phyloP scores from a whole-genome alignment of 1,140 invertebrate genomes.

The Drosophila takahashii region DNA sequence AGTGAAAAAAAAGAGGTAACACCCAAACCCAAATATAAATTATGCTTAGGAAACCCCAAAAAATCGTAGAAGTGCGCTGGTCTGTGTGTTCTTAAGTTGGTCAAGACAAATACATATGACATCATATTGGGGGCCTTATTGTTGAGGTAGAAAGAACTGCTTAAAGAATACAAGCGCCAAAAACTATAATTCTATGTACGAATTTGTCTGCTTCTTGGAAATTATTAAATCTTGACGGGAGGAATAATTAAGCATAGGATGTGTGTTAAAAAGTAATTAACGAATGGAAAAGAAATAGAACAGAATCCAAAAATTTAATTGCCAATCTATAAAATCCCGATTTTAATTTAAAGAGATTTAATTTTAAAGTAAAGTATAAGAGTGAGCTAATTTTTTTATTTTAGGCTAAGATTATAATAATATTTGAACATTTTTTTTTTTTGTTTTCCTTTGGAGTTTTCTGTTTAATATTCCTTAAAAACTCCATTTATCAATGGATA shows the following conservation, averaged over 20 bases:
- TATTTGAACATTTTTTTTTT: too few relatives aligned
- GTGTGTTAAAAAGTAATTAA: neutral
- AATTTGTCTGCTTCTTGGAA: conserved; percentile 12
- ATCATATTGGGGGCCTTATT: conserved; percentile 48
- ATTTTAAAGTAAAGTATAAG: too few relatives aligned
- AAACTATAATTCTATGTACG: conserved; percentile 8
- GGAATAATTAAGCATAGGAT: neutral
- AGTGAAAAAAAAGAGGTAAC: conserved; percentile 34
- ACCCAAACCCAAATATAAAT: conserved; percentile 68
- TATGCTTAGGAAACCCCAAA: conserved; percentile 71
- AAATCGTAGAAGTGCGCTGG: conserved; percentile 17
- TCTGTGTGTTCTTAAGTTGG: conserved; percentile 16
- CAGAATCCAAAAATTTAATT: too few relatives aligned
- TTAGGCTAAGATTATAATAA: too few relatives aligned
- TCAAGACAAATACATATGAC: conserved; percentile 56
- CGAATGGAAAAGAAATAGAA: neutral
- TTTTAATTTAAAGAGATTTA: too few relatives aligned
- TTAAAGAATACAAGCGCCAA: neutral
- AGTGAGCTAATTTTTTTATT: too few relatives aligned
- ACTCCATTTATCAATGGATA: neutral
- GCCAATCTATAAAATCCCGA: too few relatives aligned
- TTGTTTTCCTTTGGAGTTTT: too few relatives aligned
- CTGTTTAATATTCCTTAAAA: neutral
- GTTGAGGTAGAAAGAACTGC: neutral
- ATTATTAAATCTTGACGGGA: conserved; percentile 2